Base-by-base conservation (phyloP, 1,140 invertebrate genomes). In the Drosophila subobscura region DNA sequence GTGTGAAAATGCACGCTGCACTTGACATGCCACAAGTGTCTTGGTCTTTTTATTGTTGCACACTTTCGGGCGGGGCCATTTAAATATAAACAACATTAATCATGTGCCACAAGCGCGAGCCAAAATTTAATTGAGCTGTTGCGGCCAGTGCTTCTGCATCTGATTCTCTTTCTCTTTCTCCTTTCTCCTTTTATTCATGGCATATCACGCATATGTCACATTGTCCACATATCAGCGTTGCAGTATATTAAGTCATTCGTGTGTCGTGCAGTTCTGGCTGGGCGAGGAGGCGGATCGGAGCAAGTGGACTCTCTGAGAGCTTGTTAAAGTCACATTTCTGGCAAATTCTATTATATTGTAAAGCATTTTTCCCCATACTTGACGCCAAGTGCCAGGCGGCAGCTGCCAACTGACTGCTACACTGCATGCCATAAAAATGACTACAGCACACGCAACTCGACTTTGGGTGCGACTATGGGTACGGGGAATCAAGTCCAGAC, bases 381-480 rank as follows among this genome's bases (percentile, higher is more conserved):
- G 67, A 56, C 57, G 51, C 45, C 72, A 81, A 81, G 68, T 81
- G 78, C 50, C 72, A 74, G 49, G 61, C 49, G 57, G 50, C 57
- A 71, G 52, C 60, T 64, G 80, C 72, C 72, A 67, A 49, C 66
- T 70, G 64, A 51, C 63, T 56, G 66, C 53, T 29, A 42, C 61
- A 72, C 72, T 75, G 72, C 72, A 75, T 75, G 72, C 61, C 61
- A 81, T 85, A 86, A 85, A 85, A 85, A 85, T 81, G 73, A 64
- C 73, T 85, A 59, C 56, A 73, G 58, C 66, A 77, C 81, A 85
- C 81, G 81, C 83, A 81, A 81, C 73, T 77, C 61, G 66, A 60
- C 71, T 68, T 55, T 40, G 57, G 51, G 41, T 22, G 47, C 22
- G 52, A 41, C 12, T 60, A 12, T 1, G 14, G 37, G 50, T 22